phyloP scores from a whole-genome alignment of 2,113 vertebrate species.

The Camelus bactrianus region DNA sequence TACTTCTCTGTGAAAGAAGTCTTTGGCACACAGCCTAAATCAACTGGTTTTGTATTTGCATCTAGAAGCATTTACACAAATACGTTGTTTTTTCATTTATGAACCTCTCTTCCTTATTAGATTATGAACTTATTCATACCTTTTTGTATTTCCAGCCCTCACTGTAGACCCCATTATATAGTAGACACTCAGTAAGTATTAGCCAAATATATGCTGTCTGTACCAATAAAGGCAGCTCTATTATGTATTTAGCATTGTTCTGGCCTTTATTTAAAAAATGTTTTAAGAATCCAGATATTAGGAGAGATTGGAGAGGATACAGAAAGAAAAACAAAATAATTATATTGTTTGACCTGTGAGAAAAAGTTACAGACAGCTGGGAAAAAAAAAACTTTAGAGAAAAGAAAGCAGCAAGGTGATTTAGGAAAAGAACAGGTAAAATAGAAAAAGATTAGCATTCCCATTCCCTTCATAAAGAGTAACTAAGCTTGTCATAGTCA shows the following conservation, averaged over 20 bases:
- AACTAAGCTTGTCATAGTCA: background rate
- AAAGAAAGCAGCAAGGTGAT: background rate
- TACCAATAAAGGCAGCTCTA: background rate
- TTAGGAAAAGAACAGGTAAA: background rate
- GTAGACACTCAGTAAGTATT: background rate
- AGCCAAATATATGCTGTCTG: background rate
- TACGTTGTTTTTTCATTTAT: background rate
- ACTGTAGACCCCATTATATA: background rate
- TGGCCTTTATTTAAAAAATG: background rate
- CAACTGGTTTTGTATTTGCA: background rate
- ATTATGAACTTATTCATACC: background rate
- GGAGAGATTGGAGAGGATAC: background rate
- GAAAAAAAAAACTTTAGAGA: background rate
- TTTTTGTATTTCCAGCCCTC: background rate
- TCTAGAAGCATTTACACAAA: background rate
- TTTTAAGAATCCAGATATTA: background rate
- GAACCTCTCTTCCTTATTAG: background rate
- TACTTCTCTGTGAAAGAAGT: background rate
- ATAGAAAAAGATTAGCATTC: background rate
- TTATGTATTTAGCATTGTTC: background rate
- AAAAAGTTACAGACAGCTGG: background rate
- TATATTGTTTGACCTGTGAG: slow-evolving; percentile 21
- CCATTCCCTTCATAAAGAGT: slow-evolving; percentile 3
- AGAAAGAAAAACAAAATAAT: background rate
- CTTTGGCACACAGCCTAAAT: background rate